Evolutionary conservation across 2,888 invertebrate species (phyloP).

Genomic region (Parnassius apollo): DNA sequence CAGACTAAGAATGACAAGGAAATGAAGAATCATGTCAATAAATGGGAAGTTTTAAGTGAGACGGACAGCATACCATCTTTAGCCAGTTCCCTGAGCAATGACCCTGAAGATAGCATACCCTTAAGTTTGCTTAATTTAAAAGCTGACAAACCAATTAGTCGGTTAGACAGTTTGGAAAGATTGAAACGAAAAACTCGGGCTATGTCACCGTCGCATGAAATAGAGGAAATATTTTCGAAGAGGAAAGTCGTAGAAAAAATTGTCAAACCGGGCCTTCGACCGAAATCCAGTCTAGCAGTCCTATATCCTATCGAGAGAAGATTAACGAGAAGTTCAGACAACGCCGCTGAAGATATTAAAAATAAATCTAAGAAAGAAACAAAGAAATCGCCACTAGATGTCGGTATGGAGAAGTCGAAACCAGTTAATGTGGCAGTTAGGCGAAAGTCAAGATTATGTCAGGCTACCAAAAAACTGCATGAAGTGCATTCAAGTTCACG

Average conservation of each 20-base stretch:
- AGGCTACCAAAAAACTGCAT: conserved; percentile 55
- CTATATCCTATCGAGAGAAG: conserved; percentile 68
- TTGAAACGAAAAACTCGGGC: conserved; percentile 81
- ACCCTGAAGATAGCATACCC: conserved; percentile 82
- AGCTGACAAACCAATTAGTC: conserved; percentile 53
- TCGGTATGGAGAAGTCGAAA: conserved; percentile 45
- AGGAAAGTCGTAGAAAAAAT: conserved; percentile 63
- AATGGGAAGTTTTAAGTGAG: conserved; percentile 82
- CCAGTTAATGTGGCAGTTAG: conserved; percentile 55
- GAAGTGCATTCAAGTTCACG: conserved; percentile 72
- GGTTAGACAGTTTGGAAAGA: conserved; percentile 63
- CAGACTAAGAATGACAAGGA: conserved; percentile 67
- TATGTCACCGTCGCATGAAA: conserved; percentile 81
- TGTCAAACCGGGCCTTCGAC: conserved; percentile 58
- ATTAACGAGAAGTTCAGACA: conserved; percentile 68
- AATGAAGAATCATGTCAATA: conserved; percentile 66
- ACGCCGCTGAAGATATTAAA: conserved; percentile 54
- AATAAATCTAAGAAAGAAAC: conserved; percentile 54
- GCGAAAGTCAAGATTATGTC: conserved; percentile 71
- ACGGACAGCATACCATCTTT: conserved; percentile 81
- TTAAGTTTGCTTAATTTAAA: conserved; percentile 74
- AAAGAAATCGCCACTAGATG: conserved; percentile 46
- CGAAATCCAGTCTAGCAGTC: conserved; percentile 72
- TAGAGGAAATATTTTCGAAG: conserved; percentile 77
- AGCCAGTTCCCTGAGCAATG: conserved; percentile 70